Base-by-base conservation (phyloP, 1,140 invertebrate species). In the Drosophila lini region DNA sequence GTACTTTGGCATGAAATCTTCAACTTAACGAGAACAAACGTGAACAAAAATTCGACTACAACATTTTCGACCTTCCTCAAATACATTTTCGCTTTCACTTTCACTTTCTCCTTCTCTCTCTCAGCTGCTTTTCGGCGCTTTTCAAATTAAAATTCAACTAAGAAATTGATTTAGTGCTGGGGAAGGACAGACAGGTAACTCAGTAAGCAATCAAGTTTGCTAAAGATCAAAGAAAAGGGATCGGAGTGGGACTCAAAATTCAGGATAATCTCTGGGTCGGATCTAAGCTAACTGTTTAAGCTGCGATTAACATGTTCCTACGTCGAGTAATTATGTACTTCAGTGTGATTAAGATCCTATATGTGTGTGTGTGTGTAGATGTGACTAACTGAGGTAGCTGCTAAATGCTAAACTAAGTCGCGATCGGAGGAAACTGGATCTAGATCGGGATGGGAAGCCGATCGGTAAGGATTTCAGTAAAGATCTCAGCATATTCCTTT, bases 261-360 rank as follows among this genome's bases (percentile, higher is more conserved):
- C 16, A 53, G 50, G 48, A 52, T 34, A 34, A 52, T 52, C 31
- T n/a, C 15, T 15, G 19, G 25, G 6, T 25, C 47, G 67, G 40
- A 32, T 67, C 60, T 82, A 80, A 61, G 57, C 63, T 81, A 75
- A 74, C 41, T 76, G 55, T 78, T 71, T 82, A 81, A 86, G 76
- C 74, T 90, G 85, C 86, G 85, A 90, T 90, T 90, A 90, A 90
- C 73, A 86, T 90, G 85, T 90, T 90, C 85, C 85, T 90, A 90
- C 85, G 85, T 75, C 78, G 42, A 74, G 73, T 67, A 90, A 78
- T 32, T 81, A 68, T 59, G 38, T 82, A 60, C 59, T 42, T 70
- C 32, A 53, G 34, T 62, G 44, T 64, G 48, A 55, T 31, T 69
- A 65, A 57, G 50, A 38, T 31, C 80, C 59, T 41, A 57, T 65